These are phyloP conservation scores for Erebia palarica DNA, from an alignment of 2,888 invertebrate species.

Conservation along the genomic window DNA sequence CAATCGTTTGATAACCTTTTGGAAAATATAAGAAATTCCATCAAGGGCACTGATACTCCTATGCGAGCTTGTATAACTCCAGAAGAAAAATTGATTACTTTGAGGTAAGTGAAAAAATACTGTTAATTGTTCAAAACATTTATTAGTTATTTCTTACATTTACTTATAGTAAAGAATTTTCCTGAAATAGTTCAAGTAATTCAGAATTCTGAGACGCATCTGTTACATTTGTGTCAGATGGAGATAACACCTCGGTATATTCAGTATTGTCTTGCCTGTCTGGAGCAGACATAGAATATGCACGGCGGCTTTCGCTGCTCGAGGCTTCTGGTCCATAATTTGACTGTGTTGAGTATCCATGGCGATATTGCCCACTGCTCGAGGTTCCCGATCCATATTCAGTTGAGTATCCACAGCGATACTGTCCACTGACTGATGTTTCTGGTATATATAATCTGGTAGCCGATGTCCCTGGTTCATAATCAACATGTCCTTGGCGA, in stretches of 20 bases:
- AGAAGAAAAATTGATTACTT: no score
- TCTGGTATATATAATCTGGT: neutral
- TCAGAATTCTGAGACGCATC: no score
- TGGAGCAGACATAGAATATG: neutral
- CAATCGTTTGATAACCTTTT: no score
- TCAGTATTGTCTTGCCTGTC: neutral
- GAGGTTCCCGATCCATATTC: neutral
- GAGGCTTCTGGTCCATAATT: neutral
- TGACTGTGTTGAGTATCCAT: neutral
- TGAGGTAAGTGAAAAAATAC: no score
- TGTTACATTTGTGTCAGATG: no score
- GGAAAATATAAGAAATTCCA: no score
- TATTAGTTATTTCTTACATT: neutral
- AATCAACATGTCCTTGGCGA: neutral
- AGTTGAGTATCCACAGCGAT: neutral
- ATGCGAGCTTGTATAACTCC: no score
- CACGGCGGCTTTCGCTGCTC: neutral
- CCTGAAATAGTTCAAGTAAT: no score
- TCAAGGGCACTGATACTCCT: no score
- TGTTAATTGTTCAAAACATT: no score
- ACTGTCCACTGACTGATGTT: neutral
- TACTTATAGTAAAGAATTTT: neutral
- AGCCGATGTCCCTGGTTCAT: constrained; percentile 4
- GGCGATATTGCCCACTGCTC: neutral
- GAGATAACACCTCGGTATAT: neutral